Evolutionary conservation across 92 coral and sea anemone genomes (phyloP), one percentile per base, ranked within the genome.

Genomic region (Diadumene lineata): DNA sequence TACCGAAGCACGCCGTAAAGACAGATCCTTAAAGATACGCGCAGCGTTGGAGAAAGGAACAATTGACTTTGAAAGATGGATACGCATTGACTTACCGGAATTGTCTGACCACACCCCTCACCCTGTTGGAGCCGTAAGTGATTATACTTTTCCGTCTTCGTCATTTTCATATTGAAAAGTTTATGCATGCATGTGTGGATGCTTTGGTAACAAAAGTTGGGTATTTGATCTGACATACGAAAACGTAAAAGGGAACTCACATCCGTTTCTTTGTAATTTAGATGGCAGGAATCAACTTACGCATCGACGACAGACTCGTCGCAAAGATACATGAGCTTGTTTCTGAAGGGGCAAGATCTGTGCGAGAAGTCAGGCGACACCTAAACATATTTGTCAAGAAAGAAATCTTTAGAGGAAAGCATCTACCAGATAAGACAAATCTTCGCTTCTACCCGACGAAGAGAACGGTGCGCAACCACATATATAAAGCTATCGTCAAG

Each of bases 281-380:
- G 87, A 64, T 79, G 8, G 83, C 83, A 26, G 79, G 83, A 32
- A 60, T 77, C 46, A 50, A 44, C 34, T 79, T 77, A 73, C 74
- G 70, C 24, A 77, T 83, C 21, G 87, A 70, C 33, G 60, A 68
- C 15, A 43, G 77, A 70, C 72, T 77, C 6, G 76, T 62, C 33
- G 51, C 77, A 7, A 83, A 83, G 61, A 83, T 83, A 55, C 87
- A 83, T 46, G 83, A 83, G 24, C 82, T 77, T 23, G 87, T 77
- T 8, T 71, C 64, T 58, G 88, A 81, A 53, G 58, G 58, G 48
- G 84, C 79, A 1, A 43, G 81, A 38, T 81, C 81, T 31, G 85
- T 71, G 19, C 66, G 64, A 30, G 86, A 81, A 26, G 79, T 82
- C 48, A 77, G 71, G 27, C 70, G 82, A 31, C 87, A 82, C 56